Base-by-base conservation (phyloP, 2,888 invertebrate species). In the Thecocarcelia acutangulata region DNA sequence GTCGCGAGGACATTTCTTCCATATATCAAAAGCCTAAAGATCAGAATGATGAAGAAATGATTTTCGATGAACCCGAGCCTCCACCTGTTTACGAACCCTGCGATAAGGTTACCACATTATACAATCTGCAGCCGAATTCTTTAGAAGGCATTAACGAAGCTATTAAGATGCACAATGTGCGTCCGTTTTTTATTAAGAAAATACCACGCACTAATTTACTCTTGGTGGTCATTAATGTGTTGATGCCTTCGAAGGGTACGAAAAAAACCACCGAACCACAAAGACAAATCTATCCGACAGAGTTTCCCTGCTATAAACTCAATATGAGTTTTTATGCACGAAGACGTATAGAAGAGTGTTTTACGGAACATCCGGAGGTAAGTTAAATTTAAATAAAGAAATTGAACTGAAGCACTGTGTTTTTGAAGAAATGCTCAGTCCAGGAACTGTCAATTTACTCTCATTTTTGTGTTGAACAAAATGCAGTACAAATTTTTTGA, bases 151-250 rank as follows among this genome's bases (percentile, higher is more conserved):
- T 92, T 77, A 89, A 90, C 79, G 90, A 91, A 8, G 90, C 90
- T 83, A 87, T 91, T 40, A 85, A 90, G 54, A 86, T 89, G 33
- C 91, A 91, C 37, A 92, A 91, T 83, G 92, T 92, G 24, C 92
- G 93, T 70, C 93, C 93, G 3, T 96, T 94, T 88, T 94, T 93
- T 90, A 93, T 95, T 0, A 93, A 95, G 84, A 93, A 94, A 87
- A 93, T 97, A 44, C 93, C 94, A 0, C 93, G 94, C 86, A 96
- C 96, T 21, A 97, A 97, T 91, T 91, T 97, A 76, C 87, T 97
- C 40, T 90, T 97, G 83, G 93, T 97, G 58, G 95, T 96, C 13
- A 93, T 96, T 4, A 93, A 95, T 86, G 91, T 92, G 0, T 83
- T 89, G 50, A 87, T 87, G 87, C 91, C 91, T 69, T 88, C 91